phyloP scores from a whole-genome alignment of 2,888 invertebrate species.

The Halocaridina rubra region DNA sequence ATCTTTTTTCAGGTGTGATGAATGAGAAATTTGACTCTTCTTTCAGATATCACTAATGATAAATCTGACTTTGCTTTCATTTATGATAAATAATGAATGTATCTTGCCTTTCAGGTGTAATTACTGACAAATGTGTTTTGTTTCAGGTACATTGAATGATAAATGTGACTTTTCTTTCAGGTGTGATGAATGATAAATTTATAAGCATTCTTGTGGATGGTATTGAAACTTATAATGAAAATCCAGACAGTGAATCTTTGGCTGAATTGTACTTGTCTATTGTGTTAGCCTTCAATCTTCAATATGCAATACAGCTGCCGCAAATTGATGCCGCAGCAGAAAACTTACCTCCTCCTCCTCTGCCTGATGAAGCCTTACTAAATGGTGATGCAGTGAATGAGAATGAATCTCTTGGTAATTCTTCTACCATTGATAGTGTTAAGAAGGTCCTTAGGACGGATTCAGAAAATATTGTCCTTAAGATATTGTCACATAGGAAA shows the following conservation, averaged over 20 bases:
- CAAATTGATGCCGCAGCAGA: background rate
- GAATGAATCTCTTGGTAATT: background rate
- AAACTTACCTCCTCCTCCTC: background rate
- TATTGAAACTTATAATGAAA: slow-evolving; percentile 83
- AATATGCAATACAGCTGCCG: slow-evolving; percentile 72
- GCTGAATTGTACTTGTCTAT: slow-evolving; percentile 87
- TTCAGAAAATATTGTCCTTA: slow-evolving; percentile 67
- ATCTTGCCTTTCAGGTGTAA: too few species aligned
- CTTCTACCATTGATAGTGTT: background rate
- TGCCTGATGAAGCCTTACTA: background rate
- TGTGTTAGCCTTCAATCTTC: slow-evolving; percentile 88
- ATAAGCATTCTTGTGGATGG: slow-evolving; percentile 82
- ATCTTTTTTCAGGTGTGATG: slow-evolving; percentile 78
- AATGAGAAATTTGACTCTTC: slow-evolving; percentile 84
- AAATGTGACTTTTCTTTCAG: slow-evolving; percentile 70
- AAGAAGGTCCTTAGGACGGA: background rate
- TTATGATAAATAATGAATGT: too few species aligned
- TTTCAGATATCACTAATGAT: too few species aligned
- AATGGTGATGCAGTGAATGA: background rate
- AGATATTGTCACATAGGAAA: slow-evolving; percentile 68
- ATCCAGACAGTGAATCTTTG: slow-evolving; percentile 85
- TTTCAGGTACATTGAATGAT: background rate
- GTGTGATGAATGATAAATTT: slow-evolving; percentile 86
- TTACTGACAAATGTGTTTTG: too few species aligned
- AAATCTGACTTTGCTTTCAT: too few species aligned